Evolutionary conservation across 2,888 invertebrate genomes (phyloP).

Genomic region (Aromia moschata): DNA sequence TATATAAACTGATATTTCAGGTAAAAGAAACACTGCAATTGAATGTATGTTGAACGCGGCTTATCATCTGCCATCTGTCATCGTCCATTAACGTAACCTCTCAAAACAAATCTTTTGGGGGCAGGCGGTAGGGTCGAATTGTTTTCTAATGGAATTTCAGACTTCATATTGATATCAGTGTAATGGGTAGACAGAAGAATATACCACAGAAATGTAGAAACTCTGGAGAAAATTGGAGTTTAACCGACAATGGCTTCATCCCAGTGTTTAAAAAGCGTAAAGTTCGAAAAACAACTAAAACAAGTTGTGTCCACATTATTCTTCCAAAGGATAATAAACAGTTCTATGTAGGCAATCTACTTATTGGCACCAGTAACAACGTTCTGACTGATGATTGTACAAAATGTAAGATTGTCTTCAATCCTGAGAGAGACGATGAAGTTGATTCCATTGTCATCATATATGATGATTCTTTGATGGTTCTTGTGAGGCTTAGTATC

Average conservation of each 20-base stretch:
- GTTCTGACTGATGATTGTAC: conserved; percentile 48
- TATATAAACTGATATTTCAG: too few relatives aligned
- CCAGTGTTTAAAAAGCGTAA: conserved; percentile 40
- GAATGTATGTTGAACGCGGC: too few relatives aligned
- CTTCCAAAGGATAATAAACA: conserved; percentile 35
- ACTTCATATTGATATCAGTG: too few relatives aligned
- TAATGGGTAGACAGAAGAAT: conserved; percentile 36
- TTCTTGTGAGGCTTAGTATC: conserved; percentile 44
- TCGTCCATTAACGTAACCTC: too few relatives aligned
- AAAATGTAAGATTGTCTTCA: conserved; percentile 47
- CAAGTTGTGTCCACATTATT: conserved; percentile 19
- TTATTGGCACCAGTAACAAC: conserved; percentile 52
- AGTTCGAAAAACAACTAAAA: conserved; percentile 19
- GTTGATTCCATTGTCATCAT: conserved; percentile 40
- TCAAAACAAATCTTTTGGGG: too few relatives aligned
- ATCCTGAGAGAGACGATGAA: conserved; percentile 31
- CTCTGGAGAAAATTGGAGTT: conserved; percentile 25
- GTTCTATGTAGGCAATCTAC: conserved; percentile 48
- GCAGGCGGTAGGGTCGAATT: too few relatives aligned
- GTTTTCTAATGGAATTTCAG: too few relatives aligned
- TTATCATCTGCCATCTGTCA: too few relatives aligned
- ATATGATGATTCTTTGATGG: conserved; percentile 41
- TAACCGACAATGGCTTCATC: conserved; percentile 31
- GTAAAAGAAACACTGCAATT: too few relatives aligned
- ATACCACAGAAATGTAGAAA: conserved; percentile 30